Evolutionary conservation across 2,797 vertebrate species (phyloP).

Genomic region (Catostomus latipinnis): DNA sequence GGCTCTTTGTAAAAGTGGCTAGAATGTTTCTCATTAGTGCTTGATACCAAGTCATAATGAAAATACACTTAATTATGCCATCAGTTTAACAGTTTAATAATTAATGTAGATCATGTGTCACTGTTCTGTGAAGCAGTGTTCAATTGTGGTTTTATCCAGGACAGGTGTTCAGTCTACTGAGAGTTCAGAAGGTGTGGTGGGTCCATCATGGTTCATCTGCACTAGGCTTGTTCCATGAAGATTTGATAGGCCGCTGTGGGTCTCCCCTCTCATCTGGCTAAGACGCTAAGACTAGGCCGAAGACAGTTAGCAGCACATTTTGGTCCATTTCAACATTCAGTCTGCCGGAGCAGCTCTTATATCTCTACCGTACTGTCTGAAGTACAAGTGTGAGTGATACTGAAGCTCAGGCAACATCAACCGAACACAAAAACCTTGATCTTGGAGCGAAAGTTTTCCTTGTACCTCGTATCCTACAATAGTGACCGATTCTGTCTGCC

Average conservation of each 20-base stretch:
- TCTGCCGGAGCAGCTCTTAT: constrained; percentile 54
- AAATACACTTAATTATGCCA: not conserved
- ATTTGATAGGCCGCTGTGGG: not conserved
- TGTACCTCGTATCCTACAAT: constrained; percentile 62
- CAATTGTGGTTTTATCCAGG: not conserved
- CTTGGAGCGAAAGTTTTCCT: constrained; percentile 54
- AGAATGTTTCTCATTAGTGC: too few relatives aligned
- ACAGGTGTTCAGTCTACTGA: not conserved
- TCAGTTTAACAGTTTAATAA: too few relatives aligned
- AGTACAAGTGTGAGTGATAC: constrained; percentile 63
- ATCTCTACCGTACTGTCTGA: constrained; percentile 62
- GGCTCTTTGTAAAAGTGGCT: too few relatives aligned
- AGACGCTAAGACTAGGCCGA: not conserved
- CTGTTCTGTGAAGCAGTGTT: not conserved
- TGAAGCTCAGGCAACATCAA: constrained; percentile 66
- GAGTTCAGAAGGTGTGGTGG: not conserved
- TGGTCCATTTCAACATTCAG: not conserved
- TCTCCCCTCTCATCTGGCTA: not conserved
- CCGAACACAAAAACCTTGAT: constrained; percentile 59
- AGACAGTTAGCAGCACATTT: too few relatives aligned
- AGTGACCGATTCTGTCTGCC: constrained; percentile 48
- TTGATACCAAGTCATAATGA: too few relatives aligned
- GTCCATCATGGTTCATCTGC: not conserved
- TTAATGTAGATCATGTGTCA: too few relatives aligned
- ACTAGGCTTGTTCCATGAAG: not conserved